phyloP scores from a whole-genome alignment of 2,113 vertebrate species.

The Prunella fulvescens region DNA sequence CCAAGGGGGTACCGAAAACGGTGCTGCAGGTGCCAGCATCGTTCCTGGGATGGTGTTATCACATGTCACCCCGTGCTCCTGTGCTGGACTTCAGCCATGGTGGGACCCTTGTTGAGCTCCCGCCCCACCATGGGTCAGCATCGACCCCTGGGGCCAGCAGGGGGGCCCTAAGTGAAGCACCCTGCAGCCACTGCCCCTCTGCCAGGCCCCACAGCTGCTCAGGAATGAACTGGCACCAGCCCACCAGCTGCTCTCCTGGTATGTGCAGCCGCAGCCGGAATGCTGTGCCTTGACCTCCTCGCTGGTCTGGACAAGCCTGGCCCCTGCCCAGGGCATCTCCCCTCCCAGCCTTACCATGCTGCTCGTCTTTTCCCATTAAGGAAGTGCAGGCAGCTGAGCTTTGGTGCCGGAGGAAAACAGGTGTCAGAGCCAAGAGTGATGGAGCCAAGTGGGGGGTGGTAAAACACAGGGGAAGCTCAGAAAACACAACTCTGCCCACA shows the following conservation, averaged over 20 bases:
- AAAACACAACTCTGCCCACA: fast-evolving
- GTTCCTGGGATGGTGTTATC: not conserved
- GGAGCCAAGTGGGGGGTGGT: not conserved
- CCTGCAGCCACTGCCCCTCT: not conserved
- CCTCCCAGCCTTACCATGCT: not conserved
- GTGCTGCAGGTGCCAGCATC: not conserved
- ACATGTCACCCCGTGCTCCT: fast-evolving
- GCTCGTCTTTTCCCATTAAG: conserved; percentile 17
- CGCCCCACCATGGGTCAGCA: not conserved
- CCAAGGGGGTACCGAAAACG: fast-evolving
- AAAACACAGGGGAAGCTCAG: not conserved
- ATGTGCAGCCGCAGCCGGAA: not conserved
- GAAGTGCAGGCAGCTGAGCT: not conserved
- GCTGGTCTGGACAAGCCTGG: not conserved
- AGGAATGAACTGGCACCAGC: conserved; percentile 14
- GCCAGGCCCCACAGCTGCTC: not conserved
- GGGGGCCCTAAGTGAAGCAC: not conserved
- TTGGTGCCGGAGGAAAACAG: not conserved
- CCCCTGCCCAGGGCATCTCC: not conserved
- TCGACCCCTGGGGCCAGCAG: fast-evolving
- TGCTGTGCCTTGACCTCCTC: not conserved
- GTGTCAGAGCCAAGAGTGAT: not conserved
- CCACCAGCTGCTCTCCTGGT: conserved; percentile 1
- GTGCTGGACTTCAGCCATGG: not conserved
- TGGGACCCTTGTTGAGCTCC: fast-evolving